Percentiles rank a stretch among this genome's conserved stretches.
Conservation (phyloP, 2,113 vertebrate species). For the Dasyornis broadbenti region DNA sequence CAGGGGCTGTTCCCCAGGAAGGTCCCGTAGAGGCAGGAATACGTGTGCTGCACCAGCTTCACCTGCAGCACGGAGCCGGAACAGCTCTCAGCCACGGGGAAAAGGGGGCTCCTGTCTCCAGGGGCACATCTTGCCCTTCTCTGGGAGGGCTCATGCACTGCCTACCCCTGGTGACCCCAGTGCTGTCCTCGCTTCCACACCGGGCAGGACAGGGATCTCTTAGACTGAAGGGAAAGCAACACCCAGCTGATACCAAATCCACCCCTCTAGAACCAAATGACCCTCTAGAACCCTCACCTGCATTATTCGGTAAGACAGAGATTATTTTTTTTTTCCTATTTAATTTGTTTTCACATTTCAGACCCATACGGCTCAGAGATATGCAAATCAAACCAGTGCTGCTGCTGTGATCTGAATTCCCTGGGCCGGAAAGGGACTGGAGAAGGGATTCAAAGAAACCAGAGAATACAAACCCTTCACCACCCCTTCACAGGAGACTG, state of each 20-base stretch:
- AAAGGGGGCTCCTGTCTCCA: not conserved
- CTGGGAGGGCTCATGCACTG: not conserved
- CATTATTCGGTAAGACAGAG: not conserved
- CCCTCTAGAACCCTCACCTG: not conserved
- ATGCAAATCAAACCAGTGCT: not conserved
- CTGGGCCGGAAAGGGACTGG: not conserved
- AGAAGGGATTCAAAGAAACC: not conserved
- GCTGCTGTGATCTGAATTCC: not conserved
- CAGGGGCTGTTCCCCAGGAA: conserved; percentile 95
- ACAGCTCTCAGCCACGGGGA: not conserved
- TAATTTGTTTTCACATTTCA: not conserved
- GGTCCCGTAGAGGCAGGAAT: conserved; percentile 96
- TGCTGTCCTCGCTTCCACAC: not conserved
- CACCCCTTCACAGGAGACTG: not conserved
- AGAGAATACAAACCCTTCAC: not conserved
- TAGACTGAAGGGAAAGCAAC: not conserved
- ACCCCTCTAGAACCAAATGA: not conserved
- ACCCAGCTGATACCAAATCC: not conserved
- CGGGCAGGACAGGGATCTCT: not conserved
- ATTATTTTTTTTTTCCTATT: not conserved
- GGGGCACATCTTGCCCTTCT: accelerated
- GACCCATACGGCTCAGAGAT: not conserved
- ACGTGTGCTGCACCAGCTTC: conserved; percentile 96
- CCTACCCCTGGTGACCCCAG: not conserved
- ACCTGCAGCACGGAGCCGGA: conserved; percentile 72